phyloP scores from a whole-genome alignment of 2,113 vertebrate species.

The Acrocephalus arundinaceus region DNA sequence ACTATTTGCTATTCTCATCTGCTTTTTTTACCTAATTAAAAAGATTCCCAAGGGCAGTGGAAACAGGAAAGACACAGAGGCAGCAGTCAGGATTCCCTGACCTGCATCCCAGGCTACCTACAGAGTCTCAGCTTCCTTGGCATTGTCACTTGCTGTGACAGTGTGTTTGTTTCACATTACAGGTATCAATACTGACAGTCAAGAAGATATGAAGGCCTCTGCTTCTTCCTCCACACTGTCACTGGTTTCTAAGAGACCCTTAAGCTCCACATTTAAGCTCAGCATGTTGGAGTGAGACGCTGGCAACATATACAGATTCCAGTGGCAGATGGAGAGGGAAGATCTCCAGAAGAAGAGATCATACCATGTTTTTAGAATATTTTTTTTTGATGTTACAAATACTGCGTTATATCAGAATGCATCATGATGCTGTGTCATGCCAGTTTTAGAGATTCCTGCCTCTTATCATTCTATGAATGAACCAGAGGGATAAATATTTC shows the following conservation, averaged over 20 bases:
- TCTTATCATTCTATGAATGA: not conserved
- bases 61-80: not conserved
- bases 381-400: not conserved
- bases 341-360: not conserved
- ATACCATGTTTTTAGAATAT: not conserved
- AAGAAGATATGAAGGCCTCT: not conserved
- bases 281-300: fast-evolving
- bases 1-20: not conserved
- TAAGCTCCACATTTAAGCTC: not conserved
- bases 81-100: not conserved
- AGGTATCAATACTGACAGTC: not conserved
- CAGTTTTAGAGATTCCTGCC: not conserved
- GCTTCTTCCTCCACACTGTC: not conserved
- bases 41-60: not conserved
- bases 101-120: not conserved
- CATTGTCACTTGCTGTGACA: not conserved
- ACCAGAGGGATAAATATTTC: not conserved
- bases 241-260: not conserved
- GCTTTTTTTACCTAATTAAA: not conserved
- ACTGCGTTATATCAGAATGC: not conserved
- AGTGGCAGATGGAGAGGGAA: not conserved
- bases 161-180: not conserved
- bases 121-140: not conserved
- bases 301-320: not conserved
- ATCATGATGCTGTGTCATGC: not conserved